Conservation (phyloP, 2,113 vertebrate genomes). For the Gambusia affinis region DNA sequence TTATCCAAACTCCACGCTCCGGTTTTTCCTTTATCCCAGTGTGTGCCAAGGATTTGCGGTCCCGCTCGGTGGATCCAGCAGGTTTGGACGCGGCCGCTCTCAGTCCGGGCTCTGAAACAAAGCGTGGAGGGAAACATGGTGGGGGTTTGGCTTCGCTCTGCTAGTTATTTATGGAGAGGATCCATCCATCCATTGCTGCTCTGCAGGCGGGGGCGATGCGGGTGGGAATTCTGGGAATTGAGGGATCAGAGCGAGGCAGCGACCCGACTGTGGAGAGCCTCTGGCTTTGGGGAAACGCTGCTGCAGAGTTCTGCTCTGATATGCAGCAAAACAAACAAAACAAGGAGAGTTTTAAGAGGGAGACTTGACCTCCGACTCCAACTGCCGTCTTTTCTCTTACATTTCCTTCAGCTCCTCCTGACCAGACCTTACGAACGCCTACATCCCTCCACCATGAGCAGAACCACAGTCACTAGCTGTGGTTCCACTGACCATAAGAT, state of each 20-base stretch:
- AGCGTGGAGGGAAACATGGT: slow-evolving; percentile 62
- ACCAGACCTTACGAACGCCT: neutral
- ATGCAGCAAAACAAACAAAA: slow-evolving; percentile 26
- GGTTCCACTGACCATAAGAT: too few relatives aligned
- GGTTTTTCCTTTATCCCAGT: slow-evolving; percentile 20
- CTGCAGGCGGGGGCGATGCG: slow-evolving; percentile 61
- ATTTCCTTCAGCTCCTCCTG: slow-evolving; percentile 15
- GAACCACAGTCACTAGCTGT: too few relatives aligned
- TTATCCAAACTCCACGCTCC: slow-evolving; percentile 16
- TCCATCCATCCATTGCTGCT: slow-evolving; percentile 73
- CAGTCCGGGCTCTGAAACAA: slow-evolving; percentile 55
- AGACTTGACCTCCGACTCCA: slow-evolving; percentile 49
- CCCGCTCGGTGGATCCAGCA: slow-evolving; percentile 48
- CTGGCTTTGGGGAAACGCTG: slow-evolving; percentile 29
- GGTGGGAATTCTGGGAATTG: slow-evolving; percentile 73
- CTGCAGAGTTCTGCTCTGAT: slow-evolving; percentile 8
- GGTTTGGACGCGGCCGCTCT: slow-evolving; percentile 50
- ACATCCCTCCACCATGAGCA: too few relatives aligned
- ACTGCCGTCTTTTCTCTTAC: slow-evolving; percentile 34
- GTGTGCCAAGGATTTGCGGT: slow-evolving; percentile 35
- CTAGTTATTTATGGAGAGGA: slow-evolving; percentile 78
- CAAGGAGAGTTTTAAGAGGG: slow-evolving; percentile 23
- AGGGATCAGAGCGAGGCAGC: slow-evolving; percentile 52
- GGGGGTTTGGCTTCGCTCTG: slow-evolving; percentile 68
- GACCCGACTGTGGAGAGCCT: slow-evolving; percentile 32